These are phyloP conservation scores for Ephydatia muelleri DNA, from an alignment of 37 sponge, comb jelly and placozoan genomes.

Conservation along the genomic window DNA sequence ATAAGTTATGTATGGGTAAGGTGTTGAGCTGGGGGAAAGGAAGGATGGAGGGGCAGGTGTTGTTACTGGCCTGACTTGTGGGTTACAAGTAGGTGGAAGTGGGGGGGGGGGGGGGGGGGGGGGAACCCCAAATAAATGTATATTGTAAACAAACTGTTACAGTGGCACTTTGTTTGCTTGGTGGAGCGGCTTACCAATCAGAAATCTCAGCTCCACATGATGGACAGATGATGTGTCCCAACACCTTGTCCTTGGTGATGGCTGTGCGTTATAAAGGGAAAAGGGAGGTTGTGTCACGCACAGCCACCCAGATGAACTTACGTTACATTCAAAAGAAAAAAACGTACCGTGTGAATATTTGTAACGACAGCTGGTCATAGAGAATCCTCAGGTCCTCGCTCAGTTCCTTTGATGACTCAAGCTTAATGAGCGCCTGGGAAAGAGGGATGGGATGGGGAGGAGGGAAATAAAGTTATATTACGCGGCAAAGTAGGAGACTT, in stretches of 20 bases:
- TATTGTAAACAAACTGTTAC: no score
- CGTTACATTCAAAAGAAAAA: background rate
- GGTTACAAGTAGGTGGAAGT: background rate
- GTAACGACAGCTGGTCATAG: conserved; percentile 72
- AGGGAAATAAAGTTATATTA: no score
- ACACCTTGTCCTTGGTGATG: conserved; percentile 40
- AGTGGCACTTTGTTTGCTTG: background rate
- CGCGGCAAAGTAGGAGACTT: no score
- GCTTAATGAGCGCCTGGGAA: conserved; percentile 79
- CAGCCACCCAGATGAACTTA: background rate
- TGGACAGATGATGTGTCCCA: conserved; percentile 56
- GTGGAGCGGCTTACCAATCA: conserved; percentile 45
- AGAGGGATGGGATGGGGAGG: no score
- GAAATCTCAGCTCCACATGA: conserved; percentile 56
- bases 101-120: background rate
- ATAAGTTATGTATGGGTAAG: no score
- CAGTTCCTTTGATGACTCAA: conserved; percentile 64
- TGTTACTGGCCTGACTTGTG: no score
- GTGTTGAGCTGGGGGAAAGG: no score
- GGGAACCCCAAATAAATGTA: background rate
- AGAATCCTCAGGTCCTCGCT: conserved; percentile 22
- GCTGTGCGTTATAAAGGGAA: conserved; percentile 11
- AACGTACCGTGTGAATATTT: conserved; percentile 81
- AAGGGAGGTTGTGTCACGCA: background rate
- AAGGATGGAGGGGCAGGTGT: no score